Conservation (phyloP, 1,140 invertebrate genomes). For the Drosophila pseudoobscura region DNA sequence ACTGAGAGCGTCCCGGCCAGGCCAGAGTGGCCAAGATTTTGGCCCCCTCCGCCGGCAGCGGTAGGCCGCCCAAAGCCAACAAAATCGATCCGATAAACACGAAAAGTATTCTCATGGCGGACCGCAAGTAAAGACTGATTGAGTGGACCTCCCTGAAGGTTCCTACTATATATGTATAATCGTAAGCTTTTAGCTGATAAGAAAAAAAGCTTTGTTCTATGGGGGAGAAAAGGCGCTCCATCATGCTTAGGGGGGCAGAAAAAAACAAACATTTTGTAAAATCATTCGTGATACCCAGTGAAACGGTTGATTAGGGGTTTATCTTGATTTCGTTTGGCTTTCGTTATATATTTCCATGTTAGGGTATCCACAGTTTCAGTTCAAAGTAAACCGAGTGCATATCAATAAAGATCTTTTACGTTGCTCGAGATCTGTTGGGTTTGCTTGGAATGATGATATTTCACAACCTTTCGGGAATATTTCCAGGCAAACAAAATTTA, state of each 20-base stretch:
- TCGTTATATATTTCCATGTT: neutral
- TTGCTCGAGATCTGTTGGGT: neutral
- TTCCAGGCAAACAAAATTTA: slow-evolving; percentile 17
- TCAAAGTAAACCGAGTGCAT: too few species aligned
- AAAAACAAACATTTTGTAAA: slow-evolving; percentile 1
- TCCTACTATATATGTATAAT: neutral
- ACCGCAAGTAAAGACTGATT: slow-evolving; percentile 3
- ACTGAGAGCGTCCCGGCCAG: slow-evolving; percentile 85
- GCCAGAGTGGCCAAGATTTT: slow-evolving; percentile 83
- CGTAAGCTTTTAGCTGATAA: slow-evolving; percentile 34
- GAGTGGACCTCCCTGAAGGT: neutral
- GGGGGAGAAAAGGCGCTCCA: neutral
- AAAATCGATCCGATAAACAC: slow-evolving; percentile 22
- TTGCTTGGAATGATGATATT: slow-evolving; percentile 2
- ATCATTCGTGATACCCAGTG: slow-evolving; percentile 4
- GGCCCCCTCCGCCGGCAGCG: slow-evolving; percentile 33
- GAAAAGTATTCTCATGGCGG: slow-evolving; percentile 33
- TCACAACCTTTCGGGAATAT: neutral
- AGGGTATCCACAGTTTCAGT: neutral
- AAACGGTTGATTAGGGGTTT: neutral
- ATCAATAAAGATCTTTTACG: neutral
- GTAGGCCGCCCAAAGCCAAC: slow-evolving; percentile 19
- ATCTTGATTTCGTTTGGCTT: neutral
- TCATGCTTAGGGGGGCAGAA: slow-evolving; percentile 30
- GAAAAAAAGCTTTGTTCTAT: neutral